A percentile compares a stretch with the other conserved stretches of the same genome.
Conservation (phyloP, 2,888 invertebrate genomes). For the Melanophora roralis region DNA sequence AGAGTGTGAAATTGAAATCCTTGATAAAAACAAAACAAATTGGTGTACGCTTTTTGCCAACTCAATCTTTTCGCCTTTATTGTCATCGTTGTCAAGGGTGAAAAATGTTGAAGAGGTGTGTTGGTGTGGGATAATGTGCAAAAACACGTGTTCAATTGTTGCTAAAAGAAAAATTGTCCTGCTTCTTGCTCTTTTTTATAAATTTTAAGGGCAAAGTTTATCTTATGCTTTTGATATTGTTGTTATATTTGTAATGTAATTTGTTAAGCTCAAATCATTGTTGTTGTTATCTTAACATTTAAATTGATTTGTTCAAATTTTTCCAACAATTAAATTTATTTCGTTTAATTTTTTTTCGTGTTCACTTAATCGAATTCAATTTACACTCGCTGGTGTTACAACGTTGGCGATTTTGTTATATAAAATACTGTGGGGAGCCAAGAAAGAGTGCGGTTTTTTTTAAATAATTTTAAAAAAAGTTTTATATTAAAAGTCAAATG, state of each 20-base stretch:
- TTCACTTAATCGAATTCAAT: conserved; percentile 64
- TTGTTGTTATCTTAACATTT: conserved; percentile 59
- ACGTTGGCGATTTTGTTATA: not conserved
- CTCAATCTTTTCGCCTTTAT: conserved; percentile 36
- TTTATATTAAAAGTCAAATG: too few relatives aligned
- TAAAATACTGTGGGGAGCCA: too few relatives aligned
- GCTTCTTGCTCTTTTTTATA: not conserved
- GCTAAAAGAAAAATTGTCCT: conserved; percentile 35
- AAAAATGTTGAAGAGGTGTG: not conserved
- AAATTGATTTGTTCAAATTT: conserved; percentile 77
- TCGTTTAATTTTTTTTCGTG: conserved; percentile 64
- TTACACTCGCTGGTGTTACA: conserved; percentile 45
- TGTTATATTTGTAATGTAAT: conserved; percentile 44
- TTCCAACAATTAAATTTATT: conserved; percentile 76
- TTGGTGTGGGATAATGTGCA: not conserved
- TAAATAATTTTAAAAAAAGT: too few relatives aligned
- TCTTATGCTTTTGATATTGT: conserved; percentile 44
- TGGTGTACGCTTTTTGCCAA: conserved; percentile 34
- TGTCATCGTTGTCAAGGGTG: conserved; percentile 2
- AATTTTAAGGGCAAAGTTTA: conserved; percentile 1
- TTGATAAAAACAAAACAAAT: conserved; percentile 41
- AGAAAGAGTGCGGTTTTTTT: too few relatives aligned
- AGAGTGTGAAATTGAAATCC: conserved; percentile 63
- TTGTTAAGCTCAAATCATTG: conserved; percentile 52
- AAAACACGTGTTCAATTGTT: conserved; percentile 60